phyloP scores from a whole-genome alignment of 2,888 invertebrate genomes.

The Callyntrura sp. region DNA sequence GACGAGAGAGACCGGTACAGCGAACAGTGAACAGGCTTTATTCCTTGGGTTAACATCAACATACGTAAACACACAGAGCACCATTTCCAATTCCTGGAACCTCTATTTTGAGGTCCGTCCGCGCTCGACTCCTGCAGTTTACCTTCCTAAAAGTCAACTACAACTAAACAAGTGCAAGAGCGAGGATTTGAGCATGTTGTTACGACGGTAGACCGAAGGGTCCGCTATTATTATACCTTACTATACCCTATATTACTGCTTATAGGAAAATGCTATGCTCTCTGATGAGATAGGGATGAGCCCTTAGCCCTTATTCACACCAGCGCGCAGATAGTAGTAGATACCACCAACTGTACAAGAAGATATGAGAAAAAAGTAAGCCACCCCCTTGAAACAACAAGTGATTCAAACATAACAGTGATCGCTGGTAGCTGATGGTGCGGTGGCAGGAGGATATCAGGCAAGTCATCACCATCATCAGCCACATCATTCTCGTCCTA shows the following conservation, averaged over 20 bases:
- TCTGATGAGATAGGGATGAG: slow-evolving; percentile 51
- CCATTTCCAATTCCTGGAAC: slow-evolving; percentile 73
- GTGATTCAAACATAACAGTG: slow-evolving; percentile 37
- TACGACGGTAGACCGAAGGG: slow-evolving; percentile 71
- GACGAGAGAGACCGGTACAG: slow-evolving; percentile 8
- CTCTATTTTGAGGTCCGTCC: slow-evolving; percentile 4
- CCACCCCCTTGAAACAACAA: slow-evolving; percentile 62
- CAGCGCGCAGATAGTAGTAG: slow-evolving; percentile 45
- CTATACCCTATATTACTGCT: slow-evolving; percentile 52
- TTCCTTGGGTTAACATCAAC: slow-evolving; percentile 43
- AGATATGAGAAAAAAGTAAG: slow-evolving; percentile 54
- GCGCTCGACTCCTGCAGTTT: slow-evolving; percentile 34
- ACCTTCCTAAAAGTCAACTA: slow-evolving; percentile 42
- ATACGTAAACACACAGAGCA: slow-evolving; percentile 59
- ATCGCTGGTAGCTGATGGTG: slow-evolving; percentile 29
- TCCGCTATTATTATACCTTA: slow-evolving; percentile 70
- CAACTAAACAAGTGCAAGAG: slow-evolving; percentile 14
- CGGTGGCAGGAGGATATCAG: slow-evolving; percentile 36
- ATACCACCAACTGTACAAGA: not conserved
- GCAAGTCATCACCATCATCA: slow-evolving; percentile 53
- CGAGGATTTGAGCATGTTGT: slow-evolving; percentile 12
- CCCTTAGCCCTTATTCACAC: slow-evolving; percentile 77
- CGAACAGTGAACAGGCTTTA: slow-evolving; percentile 32
- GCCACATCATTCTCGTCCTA: slow-evolving; percentile 8
- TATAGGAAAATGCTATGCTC: slow-evolving; percentile 47